phyloP scores from a whole-genome alignment of 2,797 vertebrate species.

The Coreius guichenoti region DNA sequence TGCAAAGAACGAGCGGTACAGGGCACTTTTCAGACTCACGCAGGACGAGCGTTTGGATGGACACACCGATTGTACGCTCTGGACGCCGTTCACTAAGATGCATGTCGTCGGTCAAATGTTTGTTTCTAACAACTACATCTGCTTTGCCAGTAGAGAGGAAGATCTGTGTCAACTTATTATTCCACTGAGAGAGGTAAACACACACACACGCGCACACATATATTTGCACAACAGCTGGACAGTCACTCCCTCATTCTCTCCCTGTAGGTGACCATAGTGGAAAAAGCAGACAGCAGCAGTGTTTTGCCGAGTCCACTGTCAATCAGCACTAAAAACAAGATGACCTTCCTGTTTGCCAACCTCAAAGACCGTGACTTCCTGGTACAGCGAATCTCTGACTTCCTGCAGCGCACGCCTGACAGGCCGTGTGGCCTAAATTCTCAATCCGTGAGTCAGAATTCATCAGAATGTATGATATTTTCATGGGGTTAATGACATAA shows the following conservation, averaged over 20 bases:
- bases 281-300: conserved; percentile 95
- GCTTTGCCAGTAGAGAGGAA: conserved; percentile 93
- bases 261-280: conserved; percentile 91
- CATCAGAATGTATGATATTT: neutral
- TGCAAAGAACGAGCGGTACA: conserved; percentile 94
- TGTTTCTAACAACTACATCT: conserved; percentile 98
- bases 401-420: conserved; percentile 91
- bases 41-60: conserved; percentile 93
- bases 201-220: conserved; percentile 8
- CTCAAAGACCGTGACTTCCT: conserved; percentile 95
- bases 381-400: conserved; percentile 96
- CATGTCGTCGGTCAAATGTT: conserved; percentile 95
- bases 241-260: neutral
- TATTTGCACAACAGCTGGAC: neutral
- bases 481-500: neutral
- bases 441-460: conserved; percentile 62
- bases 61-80: conserved; percentile 95
- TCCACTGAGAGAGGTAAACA: conserved; percentile 89
- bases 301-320: conserved; percentile 95
- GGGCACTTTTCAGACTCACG: conserved; percentile 88
- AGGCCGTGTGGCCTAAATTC: conserved; percentile 75
- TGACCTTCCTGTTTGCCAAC: conserved; percentile 98
- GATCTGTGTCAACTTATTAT: conserved; percentile 95
- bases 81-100: conserved; percentile 94
- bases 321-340: conserved; percentile 97